A percentile compares a stretch with the other conserved stretches of the same genome.
Conservation (phyloP, 2,797 vertebrate genomes). For the Liasis olivaceus region DNA sequence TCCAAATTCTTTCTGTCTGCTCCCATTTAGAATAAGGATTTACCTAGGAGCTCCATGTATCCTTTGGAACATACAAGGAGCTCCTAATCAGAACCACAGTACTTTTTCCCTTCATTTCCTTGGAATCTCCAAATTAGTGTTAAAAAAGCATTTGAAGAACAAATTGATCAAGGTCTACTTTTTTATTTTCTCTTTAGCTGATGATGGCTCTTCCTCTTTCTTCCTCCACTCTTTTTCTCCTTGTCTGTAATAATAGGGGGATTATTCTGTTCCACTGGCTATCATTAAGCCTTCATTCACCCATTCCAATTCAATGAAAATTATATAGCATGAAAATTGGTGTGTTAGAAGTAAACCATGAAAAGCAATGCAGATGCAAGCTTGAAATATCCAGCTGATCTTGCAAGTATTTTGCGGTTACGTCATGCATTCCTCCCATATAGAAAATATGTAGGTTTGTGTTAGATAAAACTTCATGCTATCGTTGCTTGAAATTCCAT, state of each 20-base stretch:
- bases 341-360: conserved; percentile 41
- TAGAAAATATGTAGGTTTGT: conserved; percentile 4
- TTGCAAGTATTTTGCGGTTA: conserved; percentile 28
- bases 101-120: background rate
- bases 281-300: conserved; percentile 29
- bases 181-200: background rate
- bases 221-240: background rate
- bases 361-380: background rate
- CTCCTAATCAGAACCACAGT: background rate
- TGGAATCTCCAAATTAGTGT: background rate
- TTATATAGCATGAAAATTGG: conserved; percentile 40
- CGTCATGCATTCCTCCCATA: conserved; percentile 10
- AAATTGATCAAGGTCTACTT: background rate
- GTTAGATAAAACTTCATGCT: background rate
- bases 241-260: background rate
- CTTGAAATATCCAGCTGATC: conserved; percentile 41
- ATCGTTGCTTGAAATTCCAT: background rate
- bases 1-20: background rate
- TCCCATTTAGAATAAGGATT: background rate
- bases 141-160: too few relatives aligned
- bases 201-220: background rate
- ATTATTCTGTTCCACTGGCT: background rate
- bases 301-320: conserved; percentile 56
- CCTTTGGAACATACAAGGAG: background rate
- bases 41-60: background rate